Conservation (phyloP, 2,888 invertebrate genomes). For the Drosophila longiperda region DNA sequence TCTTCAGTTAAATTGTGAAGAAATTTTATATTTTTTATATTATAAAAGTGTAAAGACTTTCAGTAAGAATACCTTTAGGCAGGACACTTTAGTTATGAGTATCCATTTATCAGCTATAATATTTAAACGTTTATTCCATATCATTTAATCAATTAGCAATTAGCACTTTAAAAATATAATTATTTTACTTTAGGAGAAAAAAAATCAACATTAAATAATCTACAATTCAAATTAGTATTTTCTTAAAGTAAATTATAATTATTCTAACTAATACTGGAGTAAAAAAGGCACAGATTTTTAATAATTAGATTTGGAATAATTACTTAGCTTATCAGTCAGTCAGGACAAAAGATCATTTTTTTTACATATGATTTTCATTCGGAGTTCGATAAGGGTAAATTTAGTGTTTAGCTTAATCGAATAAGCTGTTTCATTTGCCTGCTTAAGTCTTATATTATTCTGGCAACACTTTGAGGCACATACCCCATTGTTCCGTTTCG, state of each 20-base stretch:
- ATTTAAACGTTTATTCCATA: background rate
- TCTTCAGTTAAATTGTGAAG: background rate
- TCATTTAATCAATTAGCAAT: background rate
- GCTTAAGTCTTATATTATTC: background rate
- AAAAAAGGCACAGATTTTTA: background rate
- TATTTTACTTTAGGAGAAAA: background rate
- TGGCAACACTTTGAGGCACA: conserved; percentile 17
- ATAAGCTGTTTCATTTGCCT: background rate
- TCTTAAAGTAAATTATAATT: background rate
- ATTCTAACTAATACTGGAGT: background rate
- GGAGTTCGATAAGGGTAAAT: background rate
- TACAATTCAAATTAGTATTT: background rate
- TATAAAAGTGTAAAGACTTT: background rate
- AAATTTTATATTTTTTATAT: background rate
- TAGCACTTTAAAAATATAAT: background rate
- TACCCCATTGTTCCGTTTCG: conserved; percentile 11
- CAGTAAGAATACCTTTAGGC: background rate
- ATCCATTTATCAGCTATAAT: background rate
- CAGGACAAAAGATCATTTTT: background rate
- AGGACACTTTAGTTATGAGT: background rate
- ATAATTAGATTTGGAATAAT: background rate
- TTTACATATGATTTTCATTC: background rate
- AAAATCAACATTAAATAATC: background rate
- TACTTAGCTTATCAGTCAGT: background rate
- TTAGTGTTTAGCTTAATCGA: background rate